Evolutionary conservation across 2,113 vertebrate genomes (phyloP).

Genomic region (Hippocampus guttulatus): DNA sequence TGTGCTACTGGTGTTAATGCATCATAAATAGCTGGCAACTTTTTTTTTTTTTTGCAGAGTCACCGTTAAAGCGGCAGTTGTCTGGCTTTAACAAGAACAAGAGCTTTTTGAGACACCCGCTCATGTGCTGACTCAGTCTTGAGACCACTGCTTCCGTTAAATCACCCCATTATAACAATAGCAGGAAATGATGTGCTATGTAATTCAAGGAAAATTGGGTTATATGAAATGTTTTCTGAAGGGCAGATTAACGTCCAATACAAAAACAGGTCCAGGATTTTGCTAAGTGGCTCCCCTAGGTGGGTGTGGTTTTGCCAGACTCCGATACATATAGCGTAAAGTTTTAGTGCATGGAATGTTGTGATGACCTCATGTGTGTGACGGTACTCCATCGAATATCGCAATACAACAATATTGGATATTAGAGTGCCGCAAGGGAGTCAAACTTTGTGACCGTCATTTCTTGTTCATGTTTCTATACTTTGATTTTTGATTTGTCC

Average conservation of each 20-base stretch:
- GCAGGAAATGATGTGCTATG: slow-evolving; percentile 13
- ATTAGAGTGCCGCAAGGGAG: neutral
- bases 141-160: neutral
- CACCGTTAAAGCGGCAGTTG: neutral
- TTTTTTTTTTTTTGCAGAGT: neutral
- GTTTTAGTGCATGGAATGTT: too few relatives aligned
- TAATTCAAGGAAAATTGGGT: slow-evolving; percentile 9
- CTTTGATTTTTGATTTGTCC: neutral
- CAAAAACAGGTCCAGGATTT: neutral
- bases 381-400: too few relatives aligned
- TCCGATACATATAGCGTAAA: neutral
- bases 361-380: too few relatives aligned
- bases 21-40: neutral
- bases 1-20: neutral
- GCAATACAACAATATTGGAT: too few relatives aligned
- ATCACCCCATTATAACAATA: slow-evolving; percentile 16
- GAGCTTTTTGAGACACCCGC: neutral
- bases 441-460: slow-evolving; percentile 18
- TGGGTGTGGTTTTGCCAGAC: neutral
- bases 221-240: neutral
- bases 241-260: neutral
- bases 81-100: neutral
- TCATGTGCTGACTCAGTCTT: slow-evolving; percentile 2
- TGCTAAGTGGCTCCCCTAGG: neutral
- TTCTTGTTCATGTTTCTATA: neutral